Base-by-base conservation (phyloP, 2,797 vertebrate genomes). In the Acanthis flammea region DNA sequence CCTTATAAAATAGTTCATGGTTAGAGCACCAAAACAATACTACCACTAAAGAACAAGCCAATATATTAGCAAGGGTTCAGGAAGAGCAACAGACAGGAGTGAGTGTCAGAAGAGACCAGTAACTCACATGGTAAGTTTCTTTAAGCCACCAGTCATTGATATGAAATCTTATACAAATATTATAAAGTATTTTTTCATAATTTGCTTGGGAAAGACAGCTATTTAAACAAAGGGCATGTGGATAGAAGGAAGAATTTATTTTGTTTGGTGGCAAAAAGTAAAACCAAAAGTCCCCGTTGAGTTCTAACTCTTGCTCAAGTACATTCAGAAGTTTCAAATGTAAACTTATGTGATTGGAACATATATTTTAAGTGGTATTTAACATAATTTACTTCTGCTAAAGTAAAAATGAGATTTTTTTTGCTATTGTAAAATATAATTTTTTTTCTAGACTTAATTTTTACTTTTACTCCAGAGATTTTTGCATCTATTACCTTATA, bases 211-310 rank as follows among this genome's bases (percentile, higher is more conserved):
- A n/a, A 55, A 70, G 8, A 9, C 0, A 2, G 11, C 5, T 53
- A 18, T 62, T 85, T 27, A 81, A 72, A 44, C 4, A 47, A 61
- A 71, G 76, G 1, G 0, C 19, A 21, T n/a, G 2, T 15, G 41
- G 7, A 48, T 57, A 48, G 42, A 70, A 25, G 4, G 5, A 60
- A 79, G 1, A 5, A 42, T 66, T 88, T 24, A 23, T 24, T 58
- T 37, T 47, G 3, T 51, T 83, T 45, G 35, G 14, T 25, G 44
- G 15, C 6, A 50, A 71, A 74, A 60, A 54, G 2, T 6, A 33
- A 61, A 35, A 7, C 0, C 0, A 14, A 42, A 66, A 79, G 27
- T 2, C 10, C 1, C 9, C 0, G 0, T 7, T 1, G 1, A 21
- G 8, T 39, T 28, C 11, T 76, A 63, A 61, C 5, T 8, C 9